These are phyloP conservation scores for Smittia sp. DNA, from an alignment of 2,888 invertebrate genomes.

Conservation along the genomic window DNA sequence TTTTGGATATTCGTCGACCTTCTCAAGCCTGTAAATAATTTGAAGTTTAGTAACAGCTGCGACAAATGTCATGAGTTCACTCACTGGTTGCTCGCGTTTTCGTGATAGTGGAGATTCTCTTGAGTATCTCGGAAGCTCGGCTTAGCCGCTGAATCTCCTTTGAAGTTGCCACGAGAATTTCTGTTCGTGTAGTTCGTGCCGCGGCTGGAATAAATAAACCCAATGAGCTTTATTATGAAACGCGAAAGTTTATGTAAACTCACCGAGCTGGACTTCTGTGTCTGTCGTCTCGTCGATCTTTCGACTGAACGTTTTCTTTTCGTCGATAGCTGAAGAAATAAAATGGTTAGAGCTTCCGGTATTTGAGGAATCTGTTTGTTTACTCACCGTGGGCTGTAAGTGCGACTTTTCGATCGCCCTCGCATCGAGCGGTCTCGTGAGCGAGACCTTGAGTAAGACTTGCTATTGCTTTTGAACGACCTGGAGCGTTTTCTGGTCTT, in stretches of 20 bases:
- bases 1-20: not conserved
- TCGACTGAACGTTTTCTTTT: not conserved
- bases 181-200: not conserved
- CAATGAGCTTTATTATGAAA: not conserved
- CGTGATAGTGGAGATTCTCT: not conserved
- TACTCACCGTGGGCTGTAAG: conserved; percentile 11
- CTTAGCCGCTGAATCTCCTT: not conserved
- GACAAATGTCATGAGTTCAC: not conserved
- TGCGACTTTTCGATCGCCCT: conserved; percentile 6
- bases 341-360: not conserved
- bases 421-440: conserved; percentile 26
- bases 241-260: not conserved
- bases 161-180: not conserved
- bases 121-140: not conserved
- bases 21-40: not conserved
- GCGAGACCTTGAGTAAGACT: conserved; percentile 45
- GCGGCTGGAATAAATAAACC: not conserved
- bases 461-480: conserved; percentile 49
- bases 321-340: conserved; percentile 9
- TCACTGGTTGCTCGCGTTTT: not conserved
- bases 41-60: not conserved
- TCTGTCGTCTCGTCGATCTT: conserved; percentile 9
- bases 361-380: not conserved
- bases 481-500: conserved; percentile 52
- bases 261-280: not conserved